Evolutionary conservation across 2,888 invertebrate species (phyloP).

Genomic region (Sphaerolaimus hirsutus): DNA sequence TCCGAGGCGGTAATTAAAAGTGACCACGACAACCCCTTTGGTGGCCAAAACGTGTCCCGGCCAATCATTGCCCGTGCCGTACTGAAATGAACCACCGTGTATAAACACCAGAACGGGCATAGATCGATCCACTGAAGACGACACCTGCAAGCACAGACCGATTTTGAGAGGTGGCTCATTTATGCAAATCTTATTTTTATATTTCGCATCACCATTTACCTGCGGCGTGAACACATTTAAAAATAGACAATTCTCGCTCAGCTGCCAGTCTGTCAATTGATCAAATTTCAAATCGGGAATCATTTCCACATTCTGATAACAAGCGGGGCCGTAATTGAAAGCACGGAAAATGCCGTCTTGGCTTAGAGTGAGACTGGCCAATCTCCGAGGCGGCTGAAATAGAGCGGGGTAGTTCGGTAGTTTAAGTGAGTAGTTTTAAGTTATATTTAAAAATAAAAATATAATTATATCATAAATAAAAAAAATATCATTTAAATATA

Average conservation of each 20-base stretch:
- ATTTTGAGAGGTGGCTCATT: not conserved
- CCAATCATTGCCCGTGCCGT: slow-evolving; percentile 30
- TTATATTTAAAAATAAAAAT: too few species aligned
- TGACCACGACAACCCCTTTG: slow-evolving; percentile 33
- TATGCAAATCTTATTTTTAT: not conserved
- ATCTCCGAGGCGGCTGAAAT: too few species aligned
- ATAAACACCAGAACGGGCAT: slow-evolving; percentile 35
- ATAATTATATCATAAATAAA: too few species aligned
- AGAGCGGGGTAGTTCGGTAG: too few species aligned
- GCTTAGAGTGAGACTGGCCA: too few species aligned
- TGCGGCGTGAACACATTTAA: slow-evolving; percentile 69
- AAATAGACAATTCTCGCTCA: slow-evolving; percentile 75
- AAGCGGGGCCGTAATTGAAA: too few species aligned
- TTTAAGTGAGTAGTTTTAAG: too few species aligned
- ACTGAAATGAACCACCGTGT: slow-evolving; percentile 34
- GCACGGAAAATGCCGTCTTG: too few species aligned
- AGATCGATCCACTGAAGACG: slow-evolving; percentile 10
- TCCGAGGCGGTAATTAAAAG: slow-evolving; percentile 35
- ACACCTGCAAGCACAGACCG: slow-evolving; percentile 10
- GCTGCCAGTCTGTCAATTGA: not conserved
- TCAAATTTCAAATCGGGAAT: not conserved
- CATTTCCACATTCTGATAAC: not conserved
- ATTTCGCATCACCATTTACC: slow-evolving; percentile 15
- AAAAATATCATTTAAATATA: too few species aligned
- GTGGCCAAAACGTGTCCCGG: slow-evolving; percentile 33